These are phyloP conservation scores for Gulo gulo DNA, from an alignment of 2,113 vertebrate genomes.

Conservation along the genomic window DNA sequence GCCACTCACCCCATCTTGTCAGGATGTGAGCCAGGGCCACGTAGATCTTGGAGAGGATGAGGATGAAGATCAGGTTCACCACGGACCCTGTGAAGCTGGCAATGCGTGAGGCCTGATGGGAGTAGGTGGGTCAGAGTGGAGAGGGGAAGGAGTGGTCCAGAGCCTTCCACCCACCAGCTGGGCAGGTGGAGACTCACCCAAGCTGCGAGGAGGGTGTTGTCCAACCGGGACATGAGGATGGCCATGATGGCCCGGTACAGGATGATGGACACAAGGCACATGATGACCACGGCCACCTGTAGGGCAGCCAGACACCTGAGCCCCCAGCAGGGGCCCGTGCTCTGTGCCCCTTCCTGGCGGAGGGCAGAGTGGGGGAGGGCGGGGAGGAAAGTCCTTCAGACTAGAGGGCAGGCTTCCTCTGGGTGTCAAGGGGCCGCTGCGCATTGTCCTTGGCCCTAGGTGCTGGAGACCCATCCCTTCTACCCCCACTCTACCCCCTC, in stretches of 20 bases:
- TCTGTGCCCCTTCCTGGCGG: rapidly evolving
- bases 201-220: constrained; percentile 68
- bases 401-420: background rate
- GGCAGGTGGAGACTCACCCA: constrained; percentile 78
- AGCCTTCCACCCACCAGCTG: rapidly evolving
- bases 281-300: constrained; percentile 73
- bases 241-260: constrained; percentile 66
- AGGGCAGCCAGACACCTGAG: rapidly evolving
- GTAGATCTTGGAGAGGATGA: constrained; percentile 84
- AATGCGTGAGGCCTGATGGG: constrained; percentile 80
- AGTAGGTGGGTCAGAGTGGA: background rate
- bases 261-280: constrained; percentile 75
- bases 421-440: background rate
- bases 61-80: constrained; percentile 85
- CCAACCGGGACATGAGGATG: constrained; percentile 67
- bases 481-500: background rate
- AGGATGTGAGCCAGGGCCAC: constrained; percentile 82
- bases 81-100: constrained; percentile 83
- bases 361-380: background rate
- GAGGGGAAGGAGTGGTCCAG: rapidly evolving
- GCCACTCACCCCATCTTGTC: constrained; percentile 85
- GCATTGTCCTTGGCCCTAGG: background rate
- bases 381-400: background rate
- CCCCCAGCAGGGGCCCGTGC: background rate
- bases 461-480: background rate